Base-by-base conservation (phyloP, 2,888 invertebrate species). In the Frankliniella intonsa region DNA sequence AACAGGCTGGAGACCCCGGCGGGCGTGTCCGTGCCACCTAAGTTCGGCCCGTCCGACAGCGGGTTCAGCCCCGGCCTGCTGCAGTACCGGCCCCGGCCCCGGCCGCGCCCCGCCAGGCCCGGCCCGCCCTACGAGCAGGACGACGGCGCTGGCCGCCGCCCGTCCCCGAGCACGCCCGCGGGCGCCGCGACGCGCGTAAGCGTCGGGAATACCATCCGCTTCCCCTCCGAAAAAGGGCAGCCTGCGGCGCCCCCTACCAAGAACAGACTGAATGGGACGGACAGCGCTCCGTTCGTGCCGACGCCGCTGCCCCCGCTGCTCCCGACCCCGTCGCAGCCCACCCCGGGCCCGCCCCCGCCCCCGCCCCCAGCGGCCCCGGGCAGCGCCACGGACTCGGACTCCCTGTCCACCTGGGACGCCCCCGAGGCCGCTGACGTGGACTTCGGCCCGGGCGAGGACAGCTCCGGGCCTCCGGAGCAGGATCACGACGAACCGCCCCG, bases 351-450 rank as follows among this genome's bases (percentile, higher is more conserved):
- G 65, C 19, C 51, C 10, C 9, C 9, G 51, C 10, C 51, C 51
- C 51, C 11, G 69, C 22, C 22, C 22, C 8, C 22, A 10, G 69
- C 3, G 25, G 69, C 3, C 69, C 69, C 25, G 22, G 69, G 3
- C 17, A n/a, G 17, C 8, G 62, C 25, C 69, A 76, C 22, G 69
- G 69, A 76, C 69, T 76, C 69, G 69, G 69, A 76, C 22, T 76
- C 69, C 22, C 69, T 76, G 25, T 76, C 69, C 69, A 76, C 22
- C 69, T 25, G 22, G 25, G 25, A 25, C 69, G 69, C 69, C 2
- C 69, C 69, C 25, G 69, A 76, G 69, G 69, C 69, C 69, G 69
- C 69, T 12, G 69, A 76, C 69, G 69, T 25, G 22, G 25, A 76
- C 69, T 25, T 76, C 25, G 62, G 55, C 55, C 14, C 55, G 55